Percentiles rank a stretch among this genome's conserved stretches.
These are phyloP conservation scores for Dinocampus coccinellae DNA, from an alignment of 2,888 invertebrate species.

Conservation along the genomic window DNA sequence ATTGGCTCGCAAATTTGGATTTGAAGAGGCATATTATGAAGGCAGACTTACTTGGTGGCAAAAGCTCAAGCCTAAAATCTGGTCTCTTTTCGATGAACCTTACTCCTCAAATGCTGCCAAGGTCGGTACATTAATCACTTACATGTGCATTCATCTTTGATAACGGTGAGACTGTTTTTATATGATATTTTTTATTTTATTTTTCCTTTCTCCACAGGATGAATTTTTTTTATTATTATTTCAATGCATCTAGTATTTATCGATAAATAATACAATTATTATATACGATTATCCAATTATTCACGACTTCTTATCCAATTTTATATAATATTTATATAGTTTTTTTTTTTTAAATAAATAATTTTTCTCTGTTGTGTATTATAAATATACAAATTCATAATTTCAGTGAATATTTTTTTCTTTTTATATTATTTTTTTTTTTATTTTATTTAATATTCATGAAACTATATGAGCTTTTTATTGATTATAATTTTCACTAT, in stretches of 20 bases:
- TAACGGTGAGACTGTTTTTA: neutral
- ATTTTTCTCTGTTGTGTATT: no score
- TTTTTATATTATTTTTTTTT: no score
- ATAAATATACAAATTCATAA: no score
- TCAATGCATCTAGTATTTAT: no score
- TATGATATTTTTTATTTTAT: no score
- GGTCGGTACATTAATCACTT: slow-evolving; percentile 73
- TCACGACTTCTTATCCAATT: neutral
- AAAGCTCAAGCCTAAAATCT: slow-evolving; percentile 95
- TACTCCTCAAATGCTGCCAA: slow-evolving; percentile 98
- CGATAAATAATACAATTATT: no score
- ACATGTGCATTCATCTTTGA: slow-evolving; percentile 7
- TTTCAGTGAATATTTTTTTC: no score
- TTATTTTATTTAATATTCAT: no score
- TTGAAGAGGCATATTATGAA: slow-evolving; percentile 93
- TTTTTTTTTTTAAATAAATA: no score
- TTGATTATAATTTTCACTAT: no score
- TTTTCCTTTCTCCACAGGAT: no score
- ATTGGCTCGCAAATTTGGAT: slow-evolving; percentile 96
- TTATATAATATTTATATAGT: neutral
- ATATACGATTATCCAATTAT: neutral
- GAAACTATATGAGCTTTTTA: no score
- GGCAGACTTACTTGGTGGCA: slow-evolving; percentile 97
- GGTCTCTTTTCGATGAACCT: slow-evolving; percentile 99
- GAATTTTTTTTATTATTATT: slow-evolving; percentile 11